Percentiles rank a stretch among this genome's conserved stretches.
These are phyloP conservation scores for Enteromius argenteus DNA, from an alignment of 2,797 vertebrate genomes.

Conservation along the genomic window DNA sequence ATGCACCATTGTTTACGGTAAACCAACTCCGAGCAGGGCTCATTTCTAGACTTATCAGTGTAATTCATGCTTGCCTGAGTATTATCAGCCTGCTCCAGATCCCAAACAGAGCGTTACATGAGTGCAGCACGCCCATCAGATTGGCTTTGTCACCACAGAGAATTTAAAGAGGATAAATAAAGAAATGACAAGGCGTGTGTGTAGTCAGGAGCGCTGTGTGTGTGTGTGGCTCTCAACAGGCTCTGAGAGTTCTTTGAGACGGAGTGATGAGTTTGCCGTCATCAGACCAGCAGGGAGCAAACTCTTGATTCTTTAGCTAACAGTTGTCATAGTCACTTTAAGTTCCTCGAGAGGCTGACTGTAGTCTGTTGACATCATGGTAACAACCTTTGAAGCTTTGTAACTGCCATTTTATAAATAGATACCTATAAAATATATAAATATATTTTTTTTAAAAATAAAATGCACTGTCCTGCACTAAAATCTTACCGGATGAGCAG, in stretches of 20 bases:
- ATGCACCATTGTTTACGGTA: conserved; percentile 39
- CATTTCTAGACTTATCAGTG: conserved; percentile 63
- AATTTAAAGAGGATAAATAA: conserved; percentile 72
- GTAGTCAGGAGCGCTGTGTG: conserved; percentile 35
- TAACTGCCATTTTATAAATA: conserved; percentile 2
- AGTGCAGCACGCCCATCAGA: conserved; percentile 71
- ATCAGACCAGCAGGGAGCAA: conserved; percentile 31
- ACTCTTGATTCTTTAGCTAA: conserved; percentile 25
- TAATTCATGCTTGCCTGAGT: conserved; percentile 72
- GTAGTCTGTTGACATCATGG: conserved; percentile 4
- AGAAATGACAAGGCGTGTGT: conserved; percentile 51
- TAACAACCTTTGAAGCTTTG: conserved; percentile 8
- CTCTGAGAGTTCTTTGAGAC: conserved; percentile 31
- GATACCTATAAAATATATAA: not conserved
- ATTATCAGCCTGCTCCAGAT: conserved; percentile 73
- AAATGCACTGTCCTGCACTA: not conserved
- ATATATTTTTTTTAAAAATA: not conserved
- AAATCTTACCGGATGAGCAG: not conserved
- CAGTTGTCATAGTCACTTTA: conserved; percentile 16
- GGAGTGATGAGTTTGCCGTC: conserved; percentile 28
- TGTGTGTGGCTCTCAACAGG: conserved; percentile 20
- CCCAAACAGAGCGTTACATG: conserved; percentile 72
- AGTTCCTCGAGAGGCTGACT: not conserved
- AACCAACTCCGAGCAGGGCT: conserved; percentile 35
- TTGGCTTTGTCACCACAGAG: conserved; percentile 68